These are phyloP conservation scores for Tragopan temminckii DNA, from an alignment of 2,797 vertebrate species.

Conservation along the genomic window DNA sequence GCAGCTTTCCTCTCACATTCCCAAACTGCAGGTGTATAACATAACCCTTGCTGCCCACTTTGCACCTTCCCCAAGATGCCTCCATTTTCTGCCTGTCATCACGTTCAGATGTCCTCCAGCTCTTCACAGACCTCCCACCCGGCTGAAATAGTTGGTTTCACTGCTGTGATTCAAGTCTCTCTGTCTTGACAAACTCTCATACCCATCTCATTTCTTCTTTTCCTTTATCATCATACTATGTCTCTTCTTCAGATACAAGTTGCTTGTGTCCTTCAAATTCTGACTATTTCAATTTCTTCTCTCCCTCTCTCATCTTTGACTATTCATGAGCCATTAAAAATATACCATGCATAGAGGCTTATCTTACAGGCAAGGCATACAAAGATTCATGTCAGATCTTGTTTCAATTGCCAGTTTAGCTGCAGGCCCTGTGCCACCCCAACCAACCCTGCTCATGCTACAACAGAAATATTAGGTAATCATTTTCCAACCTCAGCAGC, in stretches of 20 bases:
- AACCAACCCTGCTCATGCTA: neutral
- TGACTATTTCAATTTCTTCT: neutral
- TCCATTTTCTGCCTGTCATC: neutral
- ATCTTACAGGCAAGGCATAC: neutral
- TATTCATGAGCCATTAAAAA: neutral
- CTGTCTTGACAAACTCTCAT: neutral
- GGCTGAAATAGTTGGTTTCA: neutral
- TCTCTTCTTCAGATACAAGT: neutral
- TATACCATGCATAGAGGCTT: neutral
- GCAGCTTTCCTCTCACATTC: neutral
- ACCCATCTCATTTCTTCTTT: neutral
- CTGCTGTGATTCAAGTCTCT: neutral
- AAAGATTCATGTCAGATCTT: neutral
- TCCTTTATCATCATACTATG: neutral
- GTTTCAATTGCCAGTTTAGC: neutral
- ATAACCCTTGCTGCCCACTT: neutral
- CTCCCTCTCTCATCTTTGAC: neutral
- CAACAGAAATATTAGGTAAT: neutral
- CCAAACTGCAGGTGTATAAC: neutral
- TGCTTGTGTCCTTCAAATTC: neutral
- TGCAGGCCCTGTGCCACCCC: neutral
- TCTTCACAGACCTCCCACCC: neutral
- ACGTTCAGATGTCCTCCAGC: neutral
- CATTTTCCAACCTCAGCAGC: neutral
- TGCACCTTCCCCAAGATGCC: neutral